Base-by-base conservation (phyloP, 2,888 invertebrate species). In the Drosophila neotestacea region DNA sequence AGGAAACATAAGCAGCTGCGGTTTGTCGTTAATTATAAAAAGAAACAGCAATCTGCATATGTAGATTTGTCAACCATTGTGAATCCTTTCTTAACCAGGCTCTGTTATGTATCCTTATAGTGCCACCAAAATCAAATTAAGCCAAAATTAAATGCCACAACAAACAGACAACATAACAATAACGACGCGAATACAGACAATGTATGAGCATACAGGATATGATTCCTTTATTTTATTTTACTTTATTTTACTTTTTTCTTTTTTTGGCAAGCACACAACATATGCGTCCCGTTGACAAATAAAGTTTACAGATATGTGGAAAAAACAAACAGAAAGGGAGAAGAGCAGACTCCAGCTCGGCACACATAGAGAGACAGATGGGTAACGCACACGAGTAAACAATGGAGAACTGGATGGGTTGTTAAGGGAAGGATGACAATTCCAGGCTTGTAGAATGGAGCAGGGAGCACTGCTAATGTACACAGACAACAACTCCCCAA, bases 281-380 rank as follows among this genome's bases (percentile, higher is more conserved):
- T 83, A 85, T 84, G 84, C 69, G 88, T 78, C 81, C 85, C 84
- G 84, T 88, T 88, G 84, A 84, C 86, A 84, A 84, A 84, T 86
- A 84, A 88, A 88, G 68, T 86, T 84, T 88, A 73, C 81, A 83
- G 68, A 88, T 83, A 85, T 86, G 77, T 67, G 71, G 66, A 79
- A 56, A 78, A 59, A 41, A 67, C 59, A 70, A 44, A 69, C 58
- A 59, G 22, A 39, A 36, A 22, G 16, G 30, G 28, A 36, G 27
- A 32, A 36, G 10, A 42, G 48, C 48, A 16, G 44, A 52, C 51
- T 42, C 54, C 5, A 27, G 27, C 50, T 46, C 61, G 54, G 60
- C 50, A 66, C 44, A 70, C 61, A 76, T 7, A 51, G 81, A 34
- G 67, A 59, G 54, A 77, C 60, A 71, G 66, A 78, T 73, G 85